These are phyloP conservation scores for Agapornis roseicollis DNA, from an alignment of 2,113 vertebrate species.

Conservation along the genomic window DNA sequence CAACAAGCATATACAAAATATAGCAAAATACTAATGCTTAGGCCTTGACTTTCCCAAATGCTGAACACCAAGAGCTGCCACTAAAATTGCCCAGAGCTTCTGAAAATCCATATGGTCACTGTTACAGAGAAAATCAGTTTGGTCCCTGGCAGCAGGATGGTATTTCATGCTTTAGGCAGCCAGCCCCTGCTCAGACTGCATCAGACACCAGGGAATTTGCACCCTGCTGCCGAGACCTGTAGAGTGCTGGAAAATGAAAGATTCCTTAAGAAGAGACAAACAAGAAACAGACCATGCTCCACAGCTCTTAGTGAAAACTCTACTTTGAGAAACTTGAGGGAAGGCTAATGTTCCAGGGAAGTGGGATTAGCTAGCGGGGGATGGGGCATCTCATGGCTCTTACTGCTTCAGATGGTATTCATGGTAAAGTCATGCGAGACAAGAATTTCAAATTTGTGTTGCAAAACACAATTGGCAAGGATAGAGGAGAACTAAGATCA, in stretches of 20 bases:
- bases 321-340: background rate
- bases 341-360: background rate
- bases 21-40: background rate
- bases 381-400: background rate
- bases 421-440: rapidly evolving
- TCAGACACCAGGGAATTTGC: background rate
- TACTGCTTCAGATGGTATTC: background rate
- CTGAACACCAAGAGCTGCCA: background rate
- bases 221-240: background rate
- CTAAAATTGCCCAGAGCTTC: background rate
- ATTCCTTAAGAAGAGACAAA: background rate
- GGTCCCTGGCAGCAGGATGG: background rate
- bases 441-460: background rate
- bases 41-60: background rate
- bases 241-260: background rate
- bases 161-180: background rate
- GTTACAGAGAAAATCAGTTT: background rate
- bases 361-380: background rate
- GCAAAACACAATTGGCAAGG: background rate
- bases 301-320: background rate
- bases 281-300: background rate
- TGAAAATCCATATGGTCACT: background rate
- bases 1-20: background rate
- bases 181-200: background rate
- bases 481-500: background rate